Evolutionary conservation across 2,797 vertebrate genomes (phyloP), one percentile per base, ranked within the genome.

Genomic region (Aulostomus chinensis): DNA sequence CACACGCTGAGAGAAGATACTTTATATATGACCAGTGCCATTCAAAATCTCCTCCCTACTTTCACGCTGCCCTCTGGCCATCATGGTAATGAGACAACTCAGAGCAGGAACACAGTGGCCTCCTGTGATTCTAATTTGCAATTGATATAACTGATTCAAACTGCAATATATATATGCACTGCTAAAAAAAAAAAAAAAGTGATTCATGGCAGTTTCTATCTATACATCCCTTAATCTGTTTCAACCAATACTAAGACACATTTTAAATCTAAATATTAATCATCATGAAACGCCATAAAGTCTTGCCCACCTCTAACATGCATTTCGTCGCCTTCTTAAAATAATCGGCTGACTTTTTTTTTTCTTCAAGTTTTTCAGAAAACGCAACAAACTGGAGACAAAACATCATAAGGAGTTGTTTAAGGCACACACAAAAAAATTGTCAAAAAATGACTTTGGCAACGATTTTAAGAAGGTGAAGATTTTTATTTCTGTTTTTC

Each of bases 1-100:
- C 69, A 43, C 75, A 68, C 13, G 71, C 80, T 72, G 70, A 62
- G 76, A 71, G 58, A 63, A 17, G 65, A 42, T 59, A 43, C 67
- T 68, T 78, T 71, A 59, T 78, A 6, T 60, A 72, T 54, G 68
- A 78, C 50, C 57, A 54, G 43, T 28, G 55, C 48, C 71, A 55
- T 72, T 82, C 61, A 70, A 54, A 58, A 71, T 51, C 62, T 46
- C 68, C 68, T 69, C 49, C 16, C 52, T 43, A n/a, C 60, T 70
- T 58, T 59, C 34, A 29, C 2, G 42, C 31, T 11, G 58, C 47
- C 61, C 71, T 80, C 47, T 58, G 66, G 39, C 37, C 22, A 46
- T 17, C 38, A 15, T 18, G 58, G 47, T 48, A 67, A 55, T 32
- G 48, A 72, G 54, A 53, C 49, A 57, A 42, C 50, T 40, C 33